phyloP scores from a whole-genome alignment of 2,888 invertebrate genomes.

The Steinernema scapterisci region DNA sequence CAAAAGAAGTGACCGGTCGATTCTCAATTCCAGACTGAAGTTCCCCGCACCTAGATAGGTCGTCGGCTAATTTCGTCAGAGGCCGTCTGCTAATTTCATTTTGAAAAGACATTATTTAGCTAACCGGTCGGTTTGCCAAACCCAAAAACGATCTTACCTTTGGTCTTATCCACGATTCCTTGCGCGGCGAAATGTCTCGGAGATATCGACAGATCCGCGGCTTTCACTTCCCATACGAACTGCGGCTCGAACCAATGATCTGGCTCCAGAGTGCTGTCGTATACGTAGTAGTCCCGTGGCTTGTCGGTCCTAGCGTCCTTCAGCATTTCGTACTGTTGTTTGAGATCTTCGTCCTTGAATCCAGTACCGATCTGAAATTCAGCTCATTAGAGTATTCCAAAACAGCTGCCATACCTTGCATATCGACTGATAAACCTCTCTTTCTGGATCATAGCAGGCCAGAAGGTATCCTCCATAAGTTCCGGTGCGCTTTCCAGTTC shows the following conservation, averaged over 20 bases:
- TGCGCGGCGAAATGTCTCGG: constrained; percentile 88
- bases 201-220: constrained; percentile 94
- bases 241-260: constrained; percentile 88
- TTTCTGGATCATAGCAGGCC: constrained; percentile 86
- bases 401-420: constrained; percentile 86
- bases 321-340: constrained; percentile 78
- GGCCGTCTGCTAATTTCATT: too few species aligned
- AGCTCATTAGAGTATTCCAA: too few species aligned
- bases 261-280: constrained; percentile 76
- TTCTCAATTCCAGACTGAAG: too few species aligned
- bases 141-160: constrained; percentile 44
- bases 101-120: too few species aligned
- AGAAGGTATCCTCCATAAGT: constrained; percentile 91
- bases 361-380: constrained; percentile 85
- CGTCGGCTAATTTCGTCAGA: too few species aligned
- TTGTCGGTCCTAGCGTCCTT: constrained; percentile 77
- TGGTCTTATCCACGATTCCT: constrained; percentile 73
- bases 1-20: too few species aligned
- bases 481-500: constrained; percentile 90
- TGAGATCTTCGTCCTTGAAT: constrained; percentile 87
- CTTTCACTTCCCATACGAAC: constrained; percentile 92
- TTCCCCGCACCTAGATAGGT: too few species aligned
- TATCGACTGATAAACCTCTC: constrained; percentile 88
- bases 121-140: too few species aligned
- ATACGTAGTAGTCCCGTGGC: constrained; percentile 76